Conservation (phyloP, 2,797 vertebrate genomes). For the Antrozous pallidus region DNA sequence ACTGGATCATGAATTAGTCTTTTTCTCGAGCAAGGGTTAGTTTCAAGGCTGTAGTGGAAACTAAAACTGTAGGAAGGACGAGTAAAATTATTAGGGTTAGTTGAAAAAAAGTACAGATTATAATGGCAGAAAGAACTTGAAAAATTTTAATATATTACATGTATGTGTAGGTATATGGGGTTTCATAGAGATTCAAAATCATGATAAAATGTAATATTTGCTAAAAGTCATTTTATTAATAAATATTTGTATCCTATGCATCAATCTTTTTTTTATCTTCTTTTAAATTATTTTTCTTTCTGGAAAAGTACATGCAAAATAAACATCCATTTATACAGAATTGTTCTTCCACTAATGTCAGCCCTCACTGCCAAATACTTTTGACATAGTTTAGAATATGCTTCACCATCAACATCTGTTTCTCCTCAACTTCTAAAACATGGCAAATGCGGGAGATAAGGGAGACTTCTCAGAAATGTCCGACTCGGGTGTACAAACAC, state of each 20-base stretch:
- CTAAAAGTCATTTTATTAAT: neutral
- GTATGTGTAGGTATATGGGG: neutral
- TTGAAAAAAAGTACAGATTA: neutral
- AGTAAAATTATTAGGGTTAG: neutral
- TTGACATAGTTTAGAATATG: slow-evolving; percentile 64
- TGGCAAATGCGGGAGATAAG: slow-evolving; percentile 74
- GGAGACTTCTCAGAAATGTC: slow-evolving; percentile 70
- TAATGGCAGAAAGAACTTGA: neutral
- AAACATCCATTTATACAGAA: slow-evolving; percentile 42
- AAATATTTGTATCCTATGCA: neutral
- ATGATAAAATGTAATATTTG: slow-evolving; percentile 7
- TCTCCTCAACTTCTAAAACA: slow-evolving; percentile 75
- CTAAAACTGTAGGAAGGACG: neutral
- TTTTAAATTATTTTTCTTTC: slow-evolving; percentile 64
- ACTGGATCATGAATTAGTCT: neutral
- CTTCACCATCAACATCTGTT: slow-evolving; percentile 66
- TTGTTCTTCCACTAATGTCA: neutral
- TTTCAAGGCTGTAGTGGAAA: slow-evolving; percentile 1
- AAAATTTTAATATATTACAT: neutral
- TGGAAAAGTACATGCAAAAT: slow-evolving; percentile 34
- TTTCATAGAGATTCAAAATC: slow-evolving; percentile 21
- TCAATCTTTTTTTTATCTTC: neutral
- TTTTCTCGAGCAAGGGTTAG: slow-evolving; percentile 16
- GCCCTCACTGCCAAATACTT: slow-evolving; percentile 53
- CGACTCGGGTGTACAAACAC: slow-evolving; percentile 66